Percentiles rank a stretch among this genome's conserved stretches.
These are phyloP conservation scores for Ichneumon xanthorius DNA, from an alignment of 2,888 invertebrate species.

Conservation along the genomic window DNA sequence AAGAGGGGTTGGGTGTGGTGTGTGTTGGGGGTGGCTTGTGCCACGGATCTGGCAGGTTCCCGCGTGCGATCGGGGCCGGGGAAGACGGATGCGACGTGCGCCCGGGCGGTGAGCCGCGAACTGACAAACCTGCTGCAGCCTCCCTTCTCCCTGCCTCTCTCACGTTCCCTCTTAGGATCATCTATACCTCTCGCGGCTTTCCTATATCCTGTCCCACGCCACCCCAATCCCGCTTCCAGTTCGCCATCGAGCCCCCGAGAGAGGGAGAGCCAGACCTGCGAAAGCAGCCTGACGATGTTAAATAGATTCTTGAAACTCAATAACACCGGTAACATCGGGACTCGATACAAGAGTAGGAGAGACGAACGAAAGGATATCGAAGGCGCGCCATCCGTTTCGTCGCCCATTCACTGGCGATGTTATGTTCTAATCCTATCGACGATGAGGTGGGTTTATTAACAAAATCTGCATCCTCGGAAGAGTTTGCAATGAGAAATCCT, in stretches of 20 bases:
- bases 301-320: conserved; percentile 75
- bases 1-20: conserved; percentile 47
- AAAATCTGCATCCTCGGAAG: too few relatives aligned
- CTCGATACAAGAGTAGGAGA: conserved; percentile 1
- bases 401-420: not conserved
- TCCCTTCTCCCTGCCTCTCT: conserved; percentile 62
- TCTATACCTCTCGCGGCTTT: conserved; percentile 44
- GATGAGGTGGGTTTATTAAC: too few relatives aligned
- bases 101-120: conserved; percentile 73
- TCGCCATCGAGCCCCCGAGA: conserved; percentile 23
- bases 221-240: not conserved
- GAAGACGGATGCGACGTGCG: conserved; percentile 73
- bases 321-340: conserved; percentile 51
- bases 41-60: conserved; percentile 70
- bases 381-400: not conserved
- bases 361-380: not conserved
- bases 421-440: too few relatives aligned
- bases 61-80: conserved; percentile 51
- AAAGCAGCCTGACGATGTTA: conserved; percentile 74
- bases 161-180: conserved; percentile 57
- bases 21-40: conserved; percentile 61
- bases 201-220: conserved; percentile 12
- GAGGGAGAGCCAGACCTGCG: conserved; percentile 47
- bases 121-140: conserved; percentile 76
- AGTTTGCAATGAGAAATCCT: too few relatives aligned